phyloP scores from a whole-genome alignment of 2,113 vertebrate genomes.

The Brachyhypopomus gauderio region DNA sequence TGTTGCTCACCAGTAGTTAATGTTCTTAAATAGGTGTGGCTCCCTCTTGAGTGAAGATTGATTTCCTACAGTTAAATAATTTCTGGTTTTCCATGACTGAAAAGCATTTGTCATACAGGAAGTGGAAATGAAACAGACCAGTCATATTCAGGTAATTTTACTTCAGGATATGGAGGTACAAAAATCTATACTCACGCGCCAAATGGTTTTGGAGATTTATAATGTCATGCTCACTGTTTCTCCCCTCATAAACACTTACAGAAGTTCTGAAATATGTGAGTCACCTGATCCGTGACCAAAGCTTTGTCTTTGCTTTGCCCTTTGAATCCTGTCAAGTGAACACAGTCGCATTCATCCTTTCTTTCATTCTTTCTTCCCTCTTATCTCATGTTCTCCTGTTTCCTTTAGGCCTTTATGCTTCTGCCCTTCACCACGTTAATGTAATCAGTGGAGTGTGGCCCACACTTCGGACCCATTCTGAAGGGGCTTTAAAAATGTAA shows the following conservation, averaged over 20 bases:
- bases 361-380: neutral
- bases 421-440: neutral
- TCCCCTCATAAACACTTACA: constrained; percentile 26
- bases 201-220: constrained; percentile 6
- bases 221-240: constrained; percentile 9
- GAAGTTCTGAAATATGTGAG: neutral
- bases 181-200: constrained; percentile 12
- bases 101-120: neutral
- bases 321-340: neutral
- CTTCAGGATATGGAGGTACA: neutral
- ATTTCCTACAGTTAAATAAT: too few species aligned
- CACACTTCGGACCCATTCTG: constrained; percentile 3
- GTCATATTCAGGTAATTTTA: too few species aligned
- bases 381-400: neutral
- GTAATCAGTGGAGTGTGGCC: constrained; percentile 1
- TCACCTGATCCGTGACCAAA: constrained; percentile 24
- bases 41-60: too few species aligned
- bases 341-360: neutral
- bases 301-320: neutral
- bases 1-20: too few species aligned
- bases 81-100: too few species aligned
- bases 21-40: too few species aligned
- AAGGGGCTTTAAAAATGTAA: neutral
- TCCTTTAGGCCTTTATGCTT: constrained; percentile 6
- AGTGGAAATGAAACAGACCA: too few species aligned